Base-by-base conservation (phyloP, 2,113 vertebrate species). In the Ramphastos sulfuratus region DNA sequence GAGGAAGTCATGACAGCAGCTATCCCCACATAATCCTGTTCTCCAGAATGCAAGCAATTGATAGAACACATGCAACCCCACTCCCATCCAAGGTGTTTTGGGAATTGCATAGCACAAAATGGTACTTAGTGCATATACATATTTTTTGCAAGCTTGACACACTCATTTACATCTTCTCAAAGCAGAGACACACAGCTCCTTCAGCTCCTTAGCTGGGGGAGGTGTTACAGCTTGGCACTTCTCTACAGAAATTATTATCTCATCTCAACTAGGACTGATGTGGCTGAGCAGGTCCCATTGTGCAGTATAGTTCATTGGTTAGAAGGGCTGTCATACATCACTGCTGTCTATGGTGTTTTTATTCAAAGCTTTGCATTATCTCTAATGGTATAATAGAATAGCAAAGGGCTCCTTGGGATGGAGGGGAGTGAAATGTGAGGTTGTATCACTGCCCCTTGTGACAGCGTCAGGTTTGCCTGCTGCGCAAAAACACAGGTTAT, bases 401-500 rank as follows among this genome's bases (percentile, higher is more conserved):
- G 50, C 48, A 82, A 87, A 95, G 80, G 64, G 30, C 78, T 95
- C 39, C 55, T 92, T 89, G 89, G 77, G 27, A 93, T 50, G 79
- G 87, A 56, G 61, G 39, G 42, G 93, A 92, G 60, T 23, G 78
- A 94, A 96, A 95, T 78, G 74, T 69, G 85, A 96, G 67, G 70
- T 64, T 91, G 67, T 90, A 70, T 92, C 70, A 63, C 89, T 3
- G 28, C 75, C 1, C 15, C 52, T 92, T 75, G 46, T 96, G 93
- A 89, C 93, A 97, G 92, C 89, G 74, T 95, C 89, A 92, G 84
- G 83, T 93, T 96, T 95, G 88, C 90, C 85, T 94, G 65, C 93
- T 93, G 92, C 2, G 81, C 85, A 96, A 96, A 95, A 97, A 95
- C 92, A 96, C 89, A 95, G 92, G 97, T 97, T 96, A 96, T 95